These are phyloP conservation scores for Proctacanthus coquilletti DNA, from an alignment of 1,140 invertebrate species.

Conservation along the genomic window DNA sequence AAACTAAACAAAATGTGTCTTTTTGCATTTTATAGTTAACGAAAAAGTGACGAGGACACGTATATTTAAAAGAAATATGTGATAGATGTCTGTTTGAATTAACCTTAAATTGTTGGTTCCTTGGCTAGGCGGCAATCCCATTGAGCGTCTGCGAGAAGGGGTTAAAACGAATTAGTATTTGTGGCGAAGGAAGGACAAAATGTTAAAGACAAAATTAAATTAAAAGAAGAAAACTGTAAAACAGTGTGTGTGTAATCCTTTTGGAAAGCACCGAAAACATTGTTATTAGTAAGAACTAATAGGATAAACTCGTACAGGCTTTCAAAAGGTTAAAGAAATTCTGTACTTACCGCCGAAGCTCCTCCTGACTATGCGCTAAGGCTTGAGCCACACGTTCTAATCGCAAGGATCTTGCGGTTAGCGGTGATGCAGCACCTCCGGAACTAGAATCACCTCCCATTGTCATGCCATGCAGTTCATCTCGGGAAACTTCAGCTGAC, in stretches of 20 bases:
- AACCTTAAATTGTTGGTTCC: slow-evolving; percentile 14
- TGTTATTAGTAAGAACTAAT: too few relatives aligned
- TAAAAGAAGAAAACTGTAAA: not conserved
- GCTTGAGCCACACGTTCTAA: slow-evolving; percentile 74
- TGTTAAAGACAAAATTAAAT: not conserved
- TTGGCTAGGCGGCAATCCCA: slow-evolving; percentile 19
- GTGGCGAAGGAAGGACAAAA: not conserved
- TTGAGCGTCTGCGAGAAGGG: slow-evolving; percentile 9
- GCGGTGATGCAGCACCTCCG: slow-evolving; percentile 58
- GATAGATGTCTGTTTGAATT: too few relatives aligned
- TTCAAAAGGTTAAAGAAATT: too few relatives aligned
- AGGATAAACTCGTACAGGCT: too few relatives aligned
- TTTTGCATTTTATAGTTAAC: too few relatives aligned
- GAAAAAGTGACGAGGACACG: not conserved
- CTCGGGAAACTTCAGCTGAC: slow-evolving; percentile 42
- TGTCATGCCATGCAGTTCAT: slow-evolving; percentile 46
- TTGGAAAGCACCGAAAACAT: too few relatives aligned
- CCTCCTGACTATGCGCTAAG: slow-evolving; percentile 75
- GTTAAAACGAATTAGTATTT: slow-evolving; percentile 2
- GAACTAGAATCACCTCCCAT: slow-evolving; percentile 44
- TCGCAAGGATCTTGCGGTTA: slow-evolving; percentile 71
- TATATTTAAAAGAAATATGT: too few relatives aligned
- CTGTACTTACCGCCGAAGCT: slow-evolving; percentile 52
- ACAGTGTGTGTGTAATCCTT: not conserved
- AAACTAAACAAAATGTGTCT: too few relatives aligned